Evolutionary conservation across 2,888 invertebrate genomes (phyloP).

Genomic region (Hirudinaria manillensis): DNA sequence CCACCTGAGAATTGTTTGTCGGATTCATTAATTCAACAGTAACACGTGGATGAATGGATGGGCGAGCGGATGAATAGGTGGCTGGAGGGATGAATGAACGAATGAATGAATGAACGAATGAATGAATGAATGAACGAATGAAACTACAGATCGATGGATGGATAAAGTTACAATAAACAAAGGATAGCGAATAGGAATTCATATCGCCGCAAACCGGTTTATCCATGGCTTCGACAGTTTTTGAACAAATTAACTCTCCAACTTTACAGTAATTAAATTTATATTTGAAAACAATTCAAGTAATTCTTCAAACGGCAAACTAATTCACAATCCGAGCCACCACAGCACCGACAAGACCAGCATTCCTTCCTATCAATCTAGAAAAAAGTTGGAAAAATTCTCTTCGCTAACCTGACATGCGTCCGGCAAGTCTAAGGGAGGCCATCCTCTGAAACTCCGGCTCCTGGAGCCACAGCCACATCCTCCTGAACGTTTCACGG

Average conservation of each 20-base stretch:
- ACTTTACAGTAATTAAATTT: no score
- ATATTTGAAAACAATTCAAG: no score
- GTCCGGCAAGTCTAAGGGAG: slow-evolving; percentile 90
- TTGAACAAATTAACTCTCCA: no score
- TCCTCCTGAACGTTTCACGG: slow-evolving; percentile 91
- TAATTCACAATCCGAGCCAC: no score
- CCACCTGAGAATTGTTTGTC: neutral
- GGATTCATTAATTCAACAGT: neutral
- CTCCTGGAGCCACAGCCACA: slow-evolving; percentile 99
- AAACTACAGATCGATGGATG: neutral
- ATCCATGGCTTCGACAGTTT: no score
- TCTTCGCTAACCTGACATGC: slow-evolving; percentile 28
- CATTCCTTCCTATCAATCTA: no score
- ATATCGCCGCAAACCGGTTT: no score
- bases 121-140: neutral
- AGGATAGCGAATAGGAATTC: no score
- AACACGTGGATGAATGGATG: neutral
- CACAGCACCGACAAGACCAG: no score
- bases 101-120: neutral
- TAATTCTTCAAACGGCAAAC: no score
- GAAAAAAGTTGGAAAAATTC: no score
- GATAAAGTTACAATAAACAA: neutral
- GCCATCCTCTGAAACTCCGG: slow-evolving; percentile 99
- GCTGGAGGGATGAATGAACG: neutral
- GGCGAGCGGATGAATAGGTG: neutral